Conservation (phyloP, 2,797 vertebrate species). For the Platyrinchus mystaceus region DNA sequence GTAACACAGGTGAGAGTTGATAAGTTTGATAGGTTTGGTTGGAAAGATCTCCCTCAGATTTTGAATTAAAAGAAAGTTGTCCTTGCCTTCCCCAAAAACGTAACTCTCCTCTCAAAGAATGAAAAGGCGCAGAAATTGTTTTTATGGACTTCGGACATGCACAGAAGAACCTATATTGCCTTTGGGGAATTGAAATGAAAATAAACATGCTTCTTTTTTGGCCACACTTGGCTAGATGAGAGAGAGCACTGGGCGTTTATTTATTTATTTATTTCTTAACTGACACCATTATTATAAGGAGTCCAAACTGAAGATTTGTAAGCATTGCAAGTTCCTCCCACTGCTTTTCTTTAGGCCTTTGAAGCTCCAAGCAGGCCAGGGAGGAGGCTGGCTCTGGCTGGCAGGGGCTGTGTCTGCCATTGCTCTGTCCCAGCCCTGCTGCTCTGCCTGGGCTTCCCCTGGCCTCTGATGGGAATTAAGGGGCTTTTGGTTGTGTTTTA, state of each 20-base stretch:
- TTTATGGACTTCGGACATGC: not conserved
- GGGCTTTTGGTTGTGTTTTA: not conserved
- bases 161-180: not conserved
- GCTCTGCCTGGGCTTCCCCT: not conserved
- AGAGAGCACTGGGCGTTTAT: not conserved
- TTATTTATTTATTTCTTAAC: not conserved
- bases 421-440: not conserved
- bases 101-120: not conserved
- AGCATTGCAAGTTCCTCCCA: fast-evolving
- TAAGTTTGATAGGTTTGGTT: not conserved
- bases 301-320: not conserved
- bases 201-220: not conserved
- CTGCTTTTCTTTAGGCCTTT: not conserved
- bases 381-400: not conserved
- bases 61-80: not conserved
- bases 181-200: not conserved
- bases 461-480: not conserved
- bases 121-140: fast-evolving
- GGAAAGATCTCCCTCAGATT: not conserved
- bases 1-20: not conserved
- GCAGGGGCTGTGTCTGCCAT: fast-evolving
- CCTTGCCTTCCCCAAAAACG: not conserved
- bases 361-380: not conserved
- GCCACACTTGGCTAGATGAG: not conserved
- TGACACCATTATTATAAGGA: not conserved